Evolutionary conservation across 2,113 vertebrate genomes (phyloP).

Genomic region (Pterophyllum scalare): DNA sequence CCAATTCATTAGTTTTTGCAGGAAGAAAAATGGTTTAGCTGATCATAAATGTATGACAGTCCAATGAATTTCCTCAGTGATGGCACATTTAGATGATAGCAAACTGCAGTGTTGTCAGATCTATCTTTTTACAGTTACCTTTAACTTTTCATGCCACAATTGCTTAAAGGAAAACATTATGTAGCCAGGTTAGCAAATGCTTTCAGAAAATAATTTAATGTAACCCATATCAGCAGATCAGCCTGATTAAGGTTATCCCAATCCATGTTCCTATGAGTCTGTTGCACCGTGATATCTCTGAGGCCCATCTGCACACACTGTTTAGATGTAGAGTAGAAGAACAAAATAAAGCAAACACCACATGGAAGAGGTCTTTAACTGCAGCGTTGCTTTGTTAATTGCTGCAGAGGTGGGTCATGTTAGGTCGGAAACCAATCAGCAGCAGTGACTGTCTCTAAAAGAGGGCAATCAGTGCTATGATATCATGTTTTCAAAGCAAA

Average conservation of each 20-base stretch:
- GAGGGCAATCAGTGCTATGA: constrained; percentile 8
- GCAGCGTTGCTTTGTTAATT: not conserved
- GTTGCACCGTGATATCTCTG: not conserved
- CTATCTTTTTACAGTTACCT: not conserved
- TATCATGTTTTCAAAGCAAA: constrained; percentile 10
- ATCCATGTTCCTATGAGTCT: not conserved
- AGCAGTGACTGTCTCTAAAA: not conserved
- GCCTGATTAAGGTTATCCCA: not conserved
- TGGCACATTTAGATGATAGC: not conserved
- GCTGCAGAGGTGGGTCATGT: not conserved
- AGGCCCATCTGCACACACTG: not conserved
- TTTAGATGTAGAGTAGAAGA: too few relatives aligned
- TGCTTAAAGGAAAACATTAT: not conserved
- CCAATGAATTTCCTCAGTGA: not conserved
- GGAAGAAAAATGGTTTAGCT: not conserved
- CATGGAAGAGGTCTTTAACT: not conserved
- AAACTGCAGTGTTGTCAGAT: not conserved
- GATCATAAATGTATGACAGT: not conserved
- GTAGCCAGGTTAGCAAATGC: constrained; percentile 1
- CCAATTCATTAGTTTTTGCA: not conserved
- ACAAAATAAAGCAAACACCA: not conserved
- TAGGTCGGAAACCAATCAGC: constrained; percentile 9
- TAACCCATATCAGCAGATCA: constrained; percentile 7
- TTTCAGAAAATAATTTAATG: not conserved
- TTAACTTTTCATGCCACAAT: not conserved